Conservation (phyloP, 2,113 vertebrate genomes). For the Peromyscus polionotus region DNA sequence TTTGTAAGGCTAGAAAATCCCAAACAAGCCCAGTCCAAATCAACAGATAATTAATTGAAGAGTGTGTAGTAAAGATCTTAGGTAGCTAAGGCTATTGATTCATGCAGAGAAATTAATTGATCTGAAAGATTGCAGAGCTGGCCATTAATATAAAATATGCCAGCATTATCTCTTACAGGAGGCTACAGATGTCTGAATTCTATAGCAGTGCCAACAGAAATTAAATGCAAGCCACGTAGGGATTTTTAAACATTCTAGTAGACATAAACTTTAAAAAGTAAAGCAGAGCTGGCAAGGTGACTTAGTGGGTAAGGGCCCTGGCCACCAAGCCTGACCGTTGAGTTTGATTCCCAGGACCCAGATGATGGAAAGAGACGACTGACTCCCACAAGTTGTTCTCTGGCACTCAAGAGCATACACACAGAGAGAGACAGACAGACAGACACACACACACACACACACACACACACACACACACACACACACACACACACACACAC, state of each 20-base stretch:
- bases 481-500: too few relatives aligned
- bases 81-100: not conserved
- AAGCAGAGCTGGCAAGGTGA: not conserved
- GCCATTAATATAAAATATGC: not conserved
- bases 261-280: not conserved
- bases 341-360: not conserved
- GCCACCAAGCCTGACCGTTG: not conserved
- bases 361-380: not conserved
- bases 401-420: not conserved
- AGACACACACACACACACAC: too few relatives aligned
- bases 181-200: not conserved
- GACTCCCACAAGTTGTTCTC: not conserved
- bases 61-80: not conserved
- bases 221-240: not conserved
- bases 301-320: not conserved
- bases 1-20: slow-evolving; percentile 14
- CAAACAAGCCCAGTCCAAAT: not conserved
- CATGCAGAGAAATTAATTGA: not conserved
- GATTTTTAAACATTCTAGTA: not conserved
- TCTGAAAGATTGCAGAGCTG: not conserved
- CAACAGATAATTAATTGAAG: not conserved
- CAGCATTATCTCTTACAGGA: not conserved
- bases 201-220: not conserved
- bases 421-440: too few relatives aligned
- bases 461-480: not conserved